These are phyloP conservation scores for Chloropsis hardwickii DNA, from an alignment of 2,113 vertebrate species.

Conservation along the genomic window DNA sequence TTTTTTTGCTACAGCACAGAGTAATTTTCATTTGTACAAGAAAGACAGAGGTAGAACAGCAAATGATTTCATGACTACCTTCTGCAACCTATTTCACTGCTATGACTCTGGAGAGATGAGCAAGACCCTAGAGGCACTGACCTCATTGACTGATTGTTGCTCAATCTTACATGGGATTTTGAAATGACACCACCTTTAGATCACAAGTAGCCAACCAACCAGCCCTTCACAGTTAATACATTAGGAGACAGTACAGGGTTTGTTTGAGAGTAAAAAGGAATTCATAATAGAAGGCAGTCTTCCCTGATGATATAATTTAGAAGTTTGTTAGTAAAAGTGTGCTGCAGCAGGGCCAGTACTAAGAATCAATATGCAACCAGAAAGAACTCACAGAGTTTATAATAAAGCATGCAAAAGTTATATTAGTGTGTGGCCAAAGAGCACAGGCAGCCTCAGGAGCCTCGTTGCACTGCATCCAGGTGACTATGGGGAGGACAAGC, in stretches of 20 bases:
- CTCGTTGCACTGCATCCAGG: neutral
- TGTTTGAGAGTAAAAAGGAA: neutral
- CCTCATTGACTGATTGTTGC: constrained; percentile 7
- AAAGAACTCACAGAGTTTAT: neutral
- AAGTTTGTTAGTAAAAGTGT: neutral
- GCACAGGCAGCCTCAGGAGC: neutral
- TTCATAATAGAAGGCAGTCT: neutral
- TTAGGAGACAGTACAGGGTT: neutral
- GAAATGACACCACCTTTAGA: neutral
- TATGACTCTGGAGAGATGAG: neutral
- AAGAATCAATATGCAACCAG: neutral
- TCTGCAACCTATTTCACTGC: neutral
- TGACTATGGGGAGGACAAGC: neutral
- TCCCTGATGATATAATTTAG: neutral
- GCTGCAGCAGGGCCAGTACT: neutral
- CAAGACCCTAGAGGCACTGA: neutral
- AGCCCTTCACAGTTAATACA: neutral
- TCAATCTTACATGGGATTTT: neutral
- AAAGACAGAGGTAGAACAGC: neutral
- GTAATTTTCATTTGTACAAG: neutral
- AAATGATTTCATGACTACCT: neutral
- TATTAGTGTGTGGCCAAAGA: neutral
- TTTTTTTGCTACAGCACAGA: neutral
- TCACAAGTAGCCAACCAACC: neutral
- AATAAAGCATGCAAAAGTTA: neutral